These are phyloP conservation scores for Uloborus diversus DNA, from an alignment of 1,140 invertebrate species.

Conservation along the genomic window DNA sequence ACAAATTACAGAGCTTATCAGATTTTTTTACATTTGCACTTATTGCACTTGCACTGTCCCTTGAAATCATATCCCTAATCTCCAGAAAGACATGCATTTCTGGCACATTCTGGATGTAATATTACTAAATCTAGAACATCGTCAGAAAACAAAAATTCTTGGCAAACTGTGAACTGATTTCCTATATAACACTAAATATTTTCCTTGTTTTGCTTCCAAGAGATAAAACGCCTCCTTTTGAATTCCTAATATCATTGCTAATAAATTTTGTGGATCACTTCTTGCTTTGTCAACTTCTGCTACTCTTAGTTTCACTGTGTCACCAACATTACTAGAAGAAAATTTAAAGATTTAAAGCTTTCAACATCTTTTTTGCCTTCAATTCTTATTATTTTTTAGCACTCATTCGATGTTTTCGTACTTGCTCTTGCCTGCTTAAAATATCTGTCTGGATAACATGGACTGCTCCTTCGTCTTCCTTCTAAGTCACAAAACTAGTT, in stretches of 20 bases:
- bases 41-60: neutral
- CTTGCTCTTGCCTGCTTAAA: slow-evolving; percentile 17
- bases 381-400: neutral
- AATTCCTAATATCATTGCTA: slow-evolving; percentile 5
- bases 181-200: slow-evolving; percentile 1
- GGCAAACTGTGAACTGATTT: slow-evolving; percentile 7
- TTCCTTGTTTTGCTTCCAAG: slow-evolving; percentile 10
- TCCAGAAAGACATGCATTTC: neutral
- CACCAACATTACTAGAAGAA: slow-evolving; percentile 7
- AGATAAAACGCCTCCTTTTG: neutral
- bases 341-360: slow-evolving; percentile 21
- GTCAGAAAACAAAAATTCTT: neutral
- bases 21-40: slow-evolving; percentile 10
- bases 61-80: neutral
- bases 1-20: neutral
- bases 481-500: slow-evolving; percentile 14
- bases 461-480: neutral
- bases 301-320: slow-evolving; percentile 20
- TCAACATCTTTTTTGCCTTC: neutral
- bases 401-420: slow-evolving; percentile 2
- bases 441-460: slow-evolving; percentile 12
- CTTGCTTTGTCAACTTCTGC: slow-evolving; percentile 24
- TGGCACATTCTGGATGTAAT: neutral
- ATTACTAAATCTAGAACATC: neutral
- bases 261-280: slow-evolving; percentile 22